Conservation (phyloP, 2,797 vertebrate genomes). For the Vultur gryphus region DNA sequence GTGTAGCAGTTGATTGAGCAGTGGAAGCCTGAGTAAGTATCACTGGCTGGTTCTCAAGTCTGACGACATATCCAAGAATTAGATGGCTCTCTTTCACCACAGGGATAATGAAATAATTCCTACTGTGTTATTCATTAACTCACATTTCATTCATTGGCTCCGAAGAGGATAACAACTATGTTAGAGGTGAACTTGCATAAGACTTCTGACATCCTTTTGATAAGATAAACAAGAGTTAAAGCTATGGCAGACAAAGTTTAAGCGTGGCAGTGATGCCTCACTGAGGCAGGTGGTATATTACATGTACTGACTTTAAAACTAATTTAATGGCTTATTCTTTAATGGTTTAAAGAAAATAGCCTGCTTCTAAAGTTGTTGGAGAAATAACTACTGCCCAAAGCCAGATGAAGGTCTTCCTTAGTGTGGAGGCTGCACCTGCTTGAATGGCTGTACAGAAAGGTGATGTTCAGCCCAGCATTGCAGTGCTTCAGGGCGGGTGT, state of each 20-base stretch:
- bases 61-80: conserved; percentile 43
- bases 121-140: conserved; percentile 56
- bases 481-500: not conserved
- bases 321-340: not conserved
- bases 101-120: conserved; percentile 56
- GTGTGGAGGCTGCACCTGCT: not conserved
- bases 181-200: conserved; percentile 42
- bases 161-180: not conserved
- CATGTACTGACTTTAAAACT: not conserved
- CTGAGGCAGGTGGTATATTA: not conserved
- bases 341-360: not conserved
- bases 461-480: not conserved
- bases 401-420: not conserved
- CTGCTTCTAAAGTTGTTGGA: not conserved
- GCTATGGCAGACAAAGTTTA: not conserved
- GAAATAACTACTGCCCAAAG: not conserved
- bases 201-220: conserved; percentile 9
- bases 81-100: conserved; percentile 34
- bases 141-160: conserved; percentile 37
- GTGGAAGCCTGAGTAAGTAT: not conserved
- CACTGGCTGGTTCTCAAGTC: conserved; percentile 41
- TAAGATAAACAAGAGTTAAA: conserved; percentile 22
- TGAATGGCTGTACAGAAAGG: too few species aligned
- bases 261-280: not conserved
- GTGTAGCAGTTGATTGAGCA: not conserved